Evolutionary conservation across 2,888 invertebrate genomes (phyloP), one percentile per base, ranked within the genome.

Genomic region (Branchellion lobata): DNA sequence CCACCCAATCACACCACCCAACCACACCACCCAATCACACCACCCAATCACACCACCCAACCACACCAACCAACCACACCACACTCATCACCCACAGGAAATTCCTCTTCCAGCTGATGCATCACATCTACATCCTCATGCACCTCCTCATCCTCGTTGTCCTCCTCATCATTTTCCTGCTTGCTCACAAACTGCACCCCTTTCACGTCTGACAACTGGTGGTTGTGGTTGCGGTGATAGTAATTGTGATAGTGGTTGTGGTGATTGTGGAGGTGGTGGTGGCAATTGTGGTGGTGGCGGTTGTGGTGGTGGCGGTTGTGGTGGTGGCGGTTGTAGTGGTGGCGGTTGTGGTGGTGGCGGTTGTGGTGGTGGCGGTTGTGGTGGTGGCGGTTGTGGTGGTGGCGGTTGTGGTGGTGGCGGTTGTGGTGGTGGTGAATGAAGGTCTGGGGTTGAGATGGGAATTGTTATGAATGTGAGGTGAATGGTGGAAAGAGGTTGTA

Each of bases 11-110:
- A 88, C 87, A 78, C 86, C 86, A 69, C 87, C 87, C 29, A 86
- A 87, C 80, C 87, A 87, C 65, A 85, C 87, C 79, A 86, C 86
- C 79, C 82, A 87, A 85, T 80, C 86, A 84, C 80, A 87, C 87
- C 33, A 82, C 84, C 21, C 86, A 87, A 27, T 83, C 87, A 87
- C 78, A 87, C 87, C 79, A 86, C 87, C n/a, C 84, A 81, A 80
- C 87, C 87, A 78, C 86, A 86, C 69, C 88, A 87, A 78, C 86
- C 86, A 69, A 87, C 87, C 29, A 86, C 87, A 80, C 87, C 87
- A 61, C 85, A 86, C 79, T 86, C 86, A 79, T 29, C 3, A 57
- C 80, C 18, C 68, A 86, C 86, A 84, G 86, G 86, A 84, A 87
- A 87, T 81, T 85, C 86, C 36, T 85, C 86, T 78, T 86, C 86